Evolutionary conservation across 2,888 invertebrate species (phyloP).

Genomic region (Sipha maydis): DNA sequence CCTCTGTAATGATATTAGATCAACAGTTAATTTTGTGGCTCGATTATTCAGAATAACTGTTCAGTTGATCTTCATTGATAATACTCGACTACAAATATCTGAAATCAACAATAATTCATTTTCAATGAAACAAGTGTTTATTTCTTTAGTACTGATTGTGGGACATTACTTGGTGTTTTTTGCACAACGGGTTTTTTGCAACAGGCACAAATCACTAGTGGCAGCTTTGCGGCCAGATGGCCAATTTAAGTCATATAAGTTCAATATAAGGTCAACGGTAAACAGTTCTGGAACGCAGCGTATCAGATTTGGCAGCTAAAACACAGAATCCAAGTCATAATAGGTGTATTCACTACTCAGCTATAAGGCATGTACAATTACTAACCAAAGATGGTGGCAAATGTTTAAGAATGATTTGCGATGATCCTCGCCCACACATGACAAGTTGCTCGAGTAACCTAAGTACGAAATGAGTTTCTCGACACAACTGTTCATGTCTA

Average conservation of each 20-base stretch:
- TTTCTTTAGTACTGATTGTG: not conserved
- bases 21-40: too few species aligned
- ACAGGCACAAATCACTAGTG: constrained; percentile 86
- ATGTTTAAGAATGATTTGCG: constrained; percentile 76
- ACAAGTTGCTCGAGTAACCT: constrained; percentile 81
- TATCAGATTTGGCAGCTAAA: constrained; percentile 79
- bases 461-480: constrained; percentile 84
- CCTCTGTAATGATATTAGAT: too few species aligned
- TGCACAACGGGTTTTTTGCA: constrained; percentile 75
- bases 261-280: constrained; percentile 77
- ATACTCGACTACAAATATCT: not conserved
- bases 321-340: not conserved
- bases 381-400: constrained; percentile 77
- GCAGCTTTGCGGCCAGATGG: constrained; percentile 83
- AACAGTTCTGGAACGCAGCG: constrained; percentile 84
- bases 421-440: constrained; percentile 79
- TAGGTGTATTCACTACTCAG: not conserved
- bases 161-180: constrained; percentile 42
- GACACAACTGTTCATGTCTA: constrained; percentile 71
- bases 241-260: constrained; percentile 82
- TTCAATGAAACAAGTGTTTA: not conserved
- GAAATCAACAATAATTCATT: not conserved
- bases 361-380: constrained; percentile 21
- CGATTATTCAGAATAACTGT: not conserved
- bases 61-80: not conserved